These are phyloP conservation scores for Cephalopholis sonnerati DNA, from an alignment of 2,113 vertebrate genomes.

Conservation along the genomic window DNA sequence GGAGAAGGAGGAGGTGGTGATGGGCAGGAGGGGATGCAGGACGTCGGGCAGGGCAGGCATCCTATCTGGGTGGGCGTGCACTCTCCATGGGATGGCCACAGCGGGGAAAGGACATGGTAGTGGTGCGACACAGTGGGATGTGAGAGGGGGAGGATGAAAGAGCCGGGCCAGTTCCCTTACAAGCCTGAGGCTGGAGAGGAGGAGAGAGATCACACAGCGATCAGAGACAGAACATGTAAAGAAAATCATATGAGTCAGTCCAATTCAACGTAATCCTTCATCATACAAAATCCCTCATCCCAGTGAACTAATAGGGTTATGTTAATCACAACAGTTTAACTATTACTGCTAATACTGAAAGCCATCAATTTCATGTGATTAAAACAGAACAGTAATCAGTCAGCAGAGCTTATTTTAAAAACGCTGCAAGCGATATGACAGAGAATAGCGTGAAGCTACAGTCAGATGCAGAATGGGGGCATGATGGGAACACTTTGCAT, in stretches of 20 bases:
- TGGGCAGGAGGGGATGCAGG: constrained; percentile 74
- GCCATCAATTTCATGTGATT: constrained; percentile 15
- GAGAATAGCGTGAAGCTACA: constrained; percentile 1
- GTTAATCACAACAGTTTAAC: constrained; percentile 40
- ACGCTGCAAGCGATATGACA: background rate
- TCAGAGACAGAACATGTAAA: constrained; percentile 37
- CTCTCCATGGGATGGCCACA: constrained; percentile 70
- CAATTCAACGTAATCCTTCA: constrained; percentile 44
- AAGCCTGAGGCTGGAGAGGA: constrained; percentile 34
- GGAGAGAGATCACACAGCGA: constrained; percentile 18
- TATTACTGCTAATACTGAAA: constrained; percentile 31
- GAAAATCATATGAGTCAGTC: constrained; percentile 26
- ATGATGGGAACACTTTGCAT: background rate
- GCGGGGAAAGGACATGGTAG: constrained; percentile 40
- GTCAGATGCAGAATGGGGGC: background rate
- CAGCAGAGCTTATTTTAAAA: constrained; percentile 30
- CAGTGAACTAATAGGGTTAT: constrained; percentile 38
- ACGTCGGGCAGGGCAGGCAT: constrained; percentile 72
- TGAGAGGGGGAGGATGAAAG: constrained; percentile 27
- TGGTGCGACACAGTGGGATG: constrained; percentile 43
- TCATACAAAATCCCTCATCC: constrained; percentile 33
- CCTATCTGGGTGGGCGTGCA: constrained; percentile 73
- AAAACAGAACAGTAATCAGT: constrained; percentile 35
- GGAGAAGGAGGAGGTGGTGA: constrained; percentile 78
- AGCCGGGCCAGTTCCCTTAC: constrained; percentile 43